phyloP scores from a whole-genome alignment of 2,888 invertebrate species.

The Cephus pulcher region DNA sequence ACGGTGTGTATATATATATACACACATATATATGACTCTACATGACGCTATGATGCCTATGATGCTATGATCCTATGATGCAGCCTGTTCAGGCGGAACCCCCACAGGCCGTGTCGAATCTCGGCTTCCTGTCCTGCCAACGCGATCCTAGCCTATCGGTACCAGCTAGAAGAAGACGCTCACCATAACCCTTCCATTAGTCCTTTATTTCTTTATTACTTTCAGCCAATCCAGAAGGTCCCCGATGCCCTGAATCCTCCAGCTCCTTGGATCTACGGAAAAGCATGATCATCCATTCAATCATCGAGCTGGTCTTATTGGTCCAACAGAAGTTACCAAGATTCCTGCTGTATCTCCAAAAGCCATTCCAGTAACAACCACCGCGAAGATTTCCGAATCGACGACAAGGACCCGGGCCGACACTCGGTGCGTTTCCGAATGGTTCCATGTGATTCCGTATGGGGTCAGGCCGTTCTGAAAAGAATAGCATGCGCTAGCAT shows the following conservation, averaged over 20 bases:
- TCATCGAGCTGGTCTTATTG: background rate
- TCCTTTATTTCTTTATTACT: conserved; percentile 4
- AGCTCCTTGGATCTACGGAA: background rate
- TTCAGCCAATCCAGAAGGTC: background rate
- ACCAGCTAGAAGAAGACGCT: background rate
- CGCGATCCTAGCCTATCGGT: conserved; percentile 2
- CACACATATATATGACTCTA: background rate
- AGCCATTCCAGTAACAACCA: background rate
- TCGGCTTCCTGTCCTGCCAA: conserved; percentile 36
- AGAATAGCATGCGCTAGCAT: conserved; percentile 39
- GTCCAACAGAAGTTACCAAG: background rate
- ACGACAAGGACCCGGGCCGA: background rate
- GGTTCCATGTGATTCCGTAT: background rate
- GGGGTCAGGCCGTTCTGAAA: conserved; percentile 17
- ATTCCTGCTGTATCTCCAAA: background rate
- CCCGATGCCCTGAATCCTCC: background rate
- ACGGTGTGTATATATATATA: background rate
- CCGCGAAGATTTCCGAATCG: background rate
- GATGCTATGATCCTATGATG: conserved; percentile 14
- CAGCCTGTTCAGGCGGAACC: conserved; percentile 41
- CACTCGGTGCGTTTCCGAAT: background rate
- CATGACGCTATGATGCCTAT: conserved; percentile 15
- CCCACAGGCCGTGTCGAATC: conserved; percentile 48
- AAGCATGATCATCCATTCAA: background rate
- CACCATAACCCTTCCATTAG: conserved; percentile 6